Evolutionary conservation across 2,113 vertebrate genomes (phyloP), one percentile per base, ranked within the genome.

Genomic region (Ptychochromis oligacanthus): DNA sequence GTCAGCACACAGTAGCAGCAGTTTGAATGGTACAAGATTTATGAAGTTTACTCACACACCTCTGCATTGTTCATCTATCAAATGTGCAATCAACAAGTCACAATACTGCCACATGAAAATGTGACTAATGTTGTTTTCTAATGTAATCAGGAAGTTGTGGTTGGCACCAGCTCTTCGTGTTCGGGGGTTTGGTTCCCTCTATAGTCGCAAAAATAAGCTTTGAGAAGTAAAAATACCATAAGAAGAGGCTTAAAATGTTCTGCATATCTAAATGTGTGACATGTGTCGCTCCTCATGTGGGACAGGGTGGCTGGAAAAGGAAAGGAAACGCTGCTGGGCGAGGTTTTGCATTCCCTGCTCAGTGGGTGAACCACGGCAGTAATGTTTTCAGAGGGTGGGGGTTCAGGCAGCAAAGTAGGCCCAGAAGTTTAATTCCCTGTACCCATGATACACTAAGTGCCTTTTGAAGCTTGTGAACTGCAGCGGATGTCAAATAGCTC

Each of bases 321-420:
- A 62, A 58, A 61, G 59, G 61, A 60, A 14, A 8, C 18, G 24
- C 17, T 18, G 11, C 22, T 2, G 34, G 56, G 43, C 36, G 59
- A 84, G 75, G 79, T 84, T 79, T 74, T 52, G 55, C 34, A n/a
- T 86, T 76, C 80, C 38, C 15, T 34, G 11, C 84, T 52, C 18
- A 60, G 75, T 2, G 7, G 58, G 56, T 34, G 59, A 86, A 40
- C 6, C 54, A 12, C 22, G 58, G 54, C 54, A 26, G 61, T 28
- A 0, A 81, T 14, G 43, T 54, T 85, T 77, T 57, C 60, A 79
- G 58, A 79, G 8, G 83, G 65, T 6, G n/a, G 12, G 56, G 55
- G 65, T 28, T 79, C 22, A 64, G 58, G 22, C 38, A 17, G 55
- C 11, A 62, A 28, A 58, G n/a, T 58, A 60, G 74, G 20, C 52